Conservation (phyloP, 2,888 invertebrate species). For the Tricholauxania praeusta region DNA sequence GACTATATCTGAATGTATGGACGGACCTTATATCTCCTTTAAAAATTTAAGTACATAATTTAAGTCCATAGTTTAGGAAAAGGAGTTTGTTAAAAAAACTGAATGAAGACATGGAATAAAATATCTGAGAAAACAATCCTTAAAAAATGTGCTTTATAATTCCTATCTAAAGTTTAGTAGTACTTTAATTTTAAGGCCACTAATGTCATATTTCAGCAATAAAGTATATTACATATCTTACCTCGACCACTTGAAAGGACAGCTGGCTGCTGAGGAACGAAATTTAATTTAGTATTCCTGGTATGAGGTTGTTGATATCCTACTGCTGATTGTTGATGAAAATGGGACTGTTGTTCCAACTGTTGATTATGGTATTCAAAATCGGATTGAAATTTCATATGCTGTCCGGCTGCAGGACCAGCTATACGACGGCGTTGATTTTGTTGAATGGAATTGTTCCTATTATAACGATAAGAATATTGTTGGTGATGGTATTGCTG, state of each 20-base stretch:
- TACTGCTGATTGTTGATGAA: conserved; percentile 23
- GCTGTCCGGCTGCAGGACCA: conserved; percentile 19
- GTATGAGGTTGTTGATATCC: conserved; percentile 39
- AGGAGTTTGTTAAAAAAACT: too few species aligned
- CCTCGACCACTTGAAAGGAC: conserved; percentile 48
- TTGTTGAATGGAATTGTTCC: conserved; percentile 34
- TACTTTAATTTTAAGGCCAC: too few species aligned
- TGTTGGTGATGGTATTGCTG: conserved; percentile 30
- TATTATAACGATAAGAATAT: conserved; percentile 42
- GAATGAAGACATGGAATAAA: too few species aligned
- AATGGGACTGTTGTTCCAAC: conserved; percentile 30
- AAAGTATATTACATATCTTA: conserved; percentile 44
- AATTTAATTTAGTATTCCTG: conserved; percentile 46
- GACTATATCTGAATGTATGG: too few species aligned
- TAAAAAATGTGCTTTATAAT: too few species aligned
- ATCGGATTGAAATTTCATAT: conserved; percentile 37
- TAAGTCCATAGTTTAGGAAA: too few species aligned
- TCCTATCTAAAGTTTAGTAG: too few species aligned
- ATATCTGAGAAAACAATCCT: too few species aligned
- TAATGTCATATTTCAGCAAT: too few species aligned
- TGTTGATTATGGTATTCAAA: conserved; percentile 36
- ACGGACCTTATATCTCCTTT: too few species aligned
- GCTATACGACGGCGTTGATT: conserved; percentile 41
- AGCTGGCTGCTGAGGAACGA: conserved; percentile 46
- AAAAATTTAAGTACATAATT: too few species aligned